Evolutionary conservation across 2,797 vertebrate species (phyloP).

Genomic region (Ataeniobius toweri): DNA sequence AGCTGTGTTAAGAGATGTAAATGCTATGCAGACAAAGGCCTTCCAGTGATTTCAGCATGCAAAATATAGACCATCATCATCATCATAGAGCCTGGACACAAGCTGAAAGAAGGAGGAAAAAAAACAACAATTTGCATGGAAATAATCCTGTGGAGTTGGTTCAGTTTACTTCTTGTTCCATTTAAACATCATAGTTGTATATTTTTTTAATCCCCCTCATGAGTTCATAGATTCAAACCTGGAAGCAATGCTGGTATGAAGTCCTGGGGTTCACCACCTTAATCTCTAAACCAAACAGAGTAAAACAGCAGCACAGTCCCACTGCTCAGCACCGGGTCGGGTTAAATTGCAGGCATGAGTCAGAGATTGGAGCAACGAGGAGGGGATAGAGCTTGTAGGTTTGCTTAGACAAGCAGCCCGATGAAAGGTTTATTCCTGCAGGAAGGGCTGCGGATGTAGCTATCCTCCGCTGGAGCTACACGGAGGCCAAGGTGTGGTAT

Average conservation of each 20-base stretch:
- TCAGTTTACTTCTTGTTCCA: neutral
- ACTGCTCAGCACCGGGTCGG: slow-evolving; percentile 55
- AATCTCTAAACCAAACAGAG: slow-evolving; percentile 74
- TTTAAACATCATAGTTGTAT: neutral
- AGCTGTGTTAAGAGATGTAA: slow-evolving; percentile 85
- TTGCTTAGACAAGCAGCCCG: slow-evolving; percentile 52
- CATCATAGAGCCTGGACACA: slow-evolving; percentile 58
- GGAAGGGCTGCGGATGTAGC: slow-evolving; percentile 28
- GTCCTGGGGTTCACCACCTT: slow-evolving; percentile 53
- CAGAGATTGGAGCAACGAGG: slow-evolving; percentile 30
- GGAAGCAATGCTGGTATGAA: slow-evolving; percentile 31
- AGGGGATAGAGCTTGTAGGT: slow-evolving; percentile 35
- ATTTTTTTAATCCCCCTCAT: neutral
- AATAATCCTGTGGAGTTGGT: neutral
- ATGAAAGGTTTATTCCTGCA: slow-evolving; percentile 59
- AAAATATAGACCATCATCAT: slow-evolving; percentile 71
- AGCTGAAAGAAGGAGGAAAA: slow-evolving; percentile 42
- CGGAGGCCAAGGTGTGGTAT: slow-evolving; percentile 12
- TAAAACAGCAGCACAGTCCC: slow-evolving; percentile 56
- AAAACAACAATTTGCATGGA: slow-evolving; percentile 3
- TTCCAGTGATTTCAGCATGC: slow-evolving; percentile 78
- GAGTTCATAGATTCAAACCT: slow-evolving; percentile 1
- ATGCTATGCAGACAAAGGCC: slow-evolving; percentile 71
- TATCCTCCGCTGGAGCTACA: slow-evolving; percentile 18
- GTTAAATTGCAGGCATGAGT: slow-evolving; percentile 45